Percentiles rank a stretch among this genome's conserved stretches.
Conservation (phyloP, 2,113 vertebrate genomes). For the Parotia lawesii region DNA sequence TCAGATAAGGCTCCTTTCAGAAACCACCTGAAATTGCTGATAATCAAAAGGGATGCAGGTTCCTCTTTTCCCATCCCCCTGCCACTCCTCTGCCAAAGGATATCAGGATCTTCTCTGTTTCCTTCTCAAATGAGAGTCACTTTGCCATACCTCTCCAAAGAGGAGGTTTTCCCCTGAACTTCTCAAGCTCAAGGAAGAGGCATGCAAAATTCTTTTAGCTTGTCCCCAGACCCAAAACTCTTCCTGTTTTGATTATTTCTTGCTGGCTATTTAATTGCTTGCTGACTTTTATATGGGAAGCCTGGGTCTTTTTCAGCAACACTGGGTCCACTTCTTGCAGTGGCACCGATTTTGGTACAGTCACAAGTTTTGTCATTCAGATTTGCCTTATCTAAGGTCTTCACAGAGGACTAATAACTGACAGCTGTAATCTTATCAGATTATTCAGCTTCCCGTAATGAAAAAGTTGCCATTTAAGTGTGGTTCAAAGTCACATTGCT, state of each 20-base stretch:
- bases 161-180: not conserved
- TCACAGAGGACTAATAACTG: not conserved
- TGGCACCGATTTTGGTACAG: not conserved
- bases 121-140: not conserved
- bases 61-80: not conserved
- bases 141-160: not conserved
- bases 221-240: not conserved
- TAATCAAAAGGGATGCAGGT: rapidly evolving
- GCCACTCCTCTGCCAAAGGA: not conserved
- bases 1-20: not conserved
- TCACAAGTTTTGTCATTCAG: not conserved
- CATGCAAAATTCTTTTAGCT: not conserved
- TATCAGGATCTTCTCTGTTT: not conserved
- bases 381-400: not conserved
- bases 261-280: not conserved
- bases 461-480: not conserved
- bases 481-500: not conserved
- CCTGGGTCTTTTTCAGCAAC: not conserved
- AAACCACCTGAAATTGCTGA: not conserved
- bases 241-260: not conserved
- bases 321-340: not conserved
- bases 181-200: not conserved
- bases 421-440: not conserved
- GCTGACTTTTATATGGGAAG: not conserved
- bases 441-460: not conserved